These are phyloP conservation scores for Eupsilia transversa DNA, from an alignment of 2,888 invertebrate species.

Conservation along the genomic window DNA sequence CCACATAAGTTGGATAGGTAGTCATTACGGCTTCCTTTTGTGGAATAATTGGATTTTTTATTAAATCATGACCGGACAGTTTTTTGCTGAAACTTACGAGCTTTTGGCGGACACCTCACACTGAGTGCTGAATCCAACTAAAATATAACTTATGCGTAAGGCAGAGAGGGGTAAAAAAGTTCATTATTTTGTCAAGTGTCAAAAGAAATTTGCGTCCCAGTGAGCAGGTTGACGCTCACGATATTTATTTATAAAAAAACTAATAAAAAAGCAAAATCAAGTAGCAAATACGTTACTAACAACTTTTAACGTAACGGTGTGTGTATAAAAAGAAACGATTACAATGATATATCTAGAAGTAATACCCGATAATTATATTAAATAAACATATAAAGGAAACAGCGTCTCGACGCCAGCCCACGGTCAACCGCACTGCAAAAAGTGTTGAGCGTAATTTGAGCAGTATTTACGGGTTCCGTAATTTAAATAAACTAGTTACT, in stretches of 20 bases:
- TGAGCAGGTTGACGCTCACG: constrained; percentile 6
- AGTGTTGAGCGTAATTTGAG: constrained; percentile 47
- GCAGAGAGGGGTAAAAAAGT: constrained; percentile 11
- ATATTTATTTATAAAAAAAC: constrained; percentile 3
- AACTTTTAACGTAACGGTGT: constrained; percentile 48
- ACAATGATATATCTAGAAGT: constrained; percentile 61
- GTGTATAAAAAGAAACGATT: constrained; percentile 26
- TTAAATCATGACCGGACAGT: constrained; percentile 67
- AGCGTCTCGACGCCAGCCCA: constrained; percentile 60
- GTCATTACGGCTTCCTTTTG: constrained; percentile 72
- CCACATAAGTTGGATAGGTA: constrained; percentile 60
- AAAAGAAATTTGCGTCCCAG: constrained; percentile 25
- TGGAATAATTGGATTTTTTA: constrained; percentile 74
- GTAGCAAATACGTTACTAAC: constrained; percentile 37
- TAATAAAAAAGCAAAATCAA: constrained; percentile 23
- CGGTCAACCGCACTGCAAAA: constrained; percentile 57
- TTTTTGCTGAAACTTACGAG: constrained; percentile 59
- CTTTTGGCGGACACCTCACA: constrained; percentile 48
- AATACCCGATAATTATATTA: constrained; percentile 73
- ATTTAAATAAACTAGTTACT: constrained; percentile 63
- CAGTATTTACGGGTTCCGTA: constrained; percentile 59
- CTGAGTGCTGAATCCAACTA: constrained; percentile 30
- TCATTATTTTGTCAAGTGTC: constrained; percentile 37
- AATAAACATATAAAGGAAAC: constrained; percentile 75
- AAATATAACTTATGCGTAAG: constrained; percentile 37